These are phyloP conservation scores for Hippocampus kuda DNA, from an alignment of 2,797 vertebrate genomes.

Conservation along the genomic window DNA sequence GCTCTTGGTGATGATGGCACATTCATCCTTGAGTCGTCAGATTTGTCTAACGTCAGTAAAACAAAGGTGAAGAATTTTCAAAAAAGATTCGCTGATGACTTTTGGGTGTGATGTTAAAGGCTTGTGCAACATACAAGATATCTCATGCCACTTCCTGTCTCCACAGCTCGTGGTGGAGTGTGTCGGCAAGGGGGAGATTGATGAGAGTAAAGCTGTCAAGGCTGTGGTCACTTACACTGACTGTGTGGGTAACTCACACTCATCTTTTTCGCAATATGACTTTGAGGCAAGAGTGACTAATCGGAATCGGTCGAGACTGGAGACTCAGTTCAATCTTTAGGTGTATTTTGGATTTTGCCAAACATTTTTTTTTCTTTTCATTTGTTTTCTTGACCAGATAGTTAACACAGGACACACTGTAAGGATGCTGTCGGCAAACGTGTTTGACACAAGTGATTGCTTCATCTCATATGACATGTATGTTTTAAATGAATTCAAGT, in stretches of 20 bases:
- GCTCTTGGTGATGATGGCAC: accelerated
- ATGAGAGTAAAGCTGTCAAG: conserved; percentile 14
- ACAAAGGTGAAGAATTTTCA: not conserved
- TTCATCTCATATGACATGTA: not conserved
- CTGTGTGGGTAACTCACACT: conserved; percentile 51
- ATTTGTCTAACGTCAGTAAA: accelerated
- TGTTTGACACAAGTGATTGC: not conserved
- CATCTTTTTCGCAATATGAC: not conserved
- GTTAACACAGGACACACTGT: not conserved
- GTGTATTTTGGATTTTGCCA: not conserved
- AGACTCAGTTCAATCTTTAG: not conserved
- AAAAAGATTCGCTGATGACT: not conserved
- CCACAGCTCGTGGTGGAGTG: conserved; percentile 38
- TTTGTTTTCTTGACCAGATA: not conserved
- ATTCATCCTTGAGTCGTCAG: accelerated
- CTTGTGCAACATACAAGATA: no score
- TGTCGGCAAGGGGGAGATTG: conserved; percentile 29
- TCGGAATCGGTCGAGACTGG: no score
- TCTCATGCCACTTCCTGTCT: conserved; percentile 10
- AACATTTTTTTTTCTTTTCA: not conserved
- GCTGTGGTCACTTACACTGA: accelerated
- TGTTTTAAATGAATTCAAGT: not conserved
- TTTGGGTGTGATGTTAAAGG: not conserved
- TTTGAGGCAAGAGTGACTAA: no score
- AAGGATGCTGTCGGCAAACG: not conserved